Base-by-base conservation (phyloP, 2,888 invertebrate species). In the Pegoplata infirma region DNA sequence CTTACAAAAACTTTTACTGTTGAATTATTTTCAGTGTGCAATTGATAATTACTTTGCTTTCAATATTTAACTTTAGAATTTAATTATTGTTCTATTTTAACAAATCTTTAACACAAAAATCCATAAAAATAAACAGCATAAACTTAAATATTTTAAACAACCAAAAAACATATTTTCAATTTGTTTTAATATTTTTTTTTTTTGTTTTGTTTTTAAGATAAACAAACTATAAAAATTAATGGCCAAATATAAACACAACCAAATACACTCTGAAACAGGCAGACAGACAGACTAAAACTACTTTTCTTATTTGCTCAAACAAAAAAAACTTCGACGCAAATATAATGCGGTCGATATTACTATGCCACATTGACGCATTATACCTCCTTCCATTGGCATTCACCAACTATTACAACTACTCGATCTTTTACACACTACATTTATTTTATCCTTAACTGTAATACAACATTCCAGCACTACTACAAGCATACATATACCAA, bases 351-450 rank as follows among this genome's bases (percentile, higher is more conserved):
- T 82, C 82, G 82, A 82, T 82, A 82, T 81, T 80, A 80, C 74
- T 78, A 81, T 77, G 80, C 81, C 80, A 82, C 80, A 81, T 82
- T 82, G 82, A 82, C 81, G 81, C 81, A 80, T 78, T 78, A 75
- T 21, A 56, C 69, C 71, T 66, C 53, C 23, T 53, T n/a, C 49
- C 17, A n/a, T n/a, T n/a, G n/a, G n/a, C n/a, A n/a, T n/a, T n/a
- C n/a, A 40, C 49, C 49, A 21, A 6, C 40, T 59, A 40, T 64
- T 51, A 44, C 40, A 2, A 16, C 23, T 23, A 28, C 49, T 59
- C 40, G 46, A 68, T 71, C 64, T 46, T 76, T 67, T 23, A 58
- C 68, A 73, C 56, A 64, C 63, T 68, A 73, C 66, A 63, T 73
- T 77, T 58, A 44, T 51, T 75, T n/a, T n/a, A n/a, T 76, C 49